Conservation (phyloP, 1,140 invertebrate species). For the Leptopilina boulardi region DNA sequence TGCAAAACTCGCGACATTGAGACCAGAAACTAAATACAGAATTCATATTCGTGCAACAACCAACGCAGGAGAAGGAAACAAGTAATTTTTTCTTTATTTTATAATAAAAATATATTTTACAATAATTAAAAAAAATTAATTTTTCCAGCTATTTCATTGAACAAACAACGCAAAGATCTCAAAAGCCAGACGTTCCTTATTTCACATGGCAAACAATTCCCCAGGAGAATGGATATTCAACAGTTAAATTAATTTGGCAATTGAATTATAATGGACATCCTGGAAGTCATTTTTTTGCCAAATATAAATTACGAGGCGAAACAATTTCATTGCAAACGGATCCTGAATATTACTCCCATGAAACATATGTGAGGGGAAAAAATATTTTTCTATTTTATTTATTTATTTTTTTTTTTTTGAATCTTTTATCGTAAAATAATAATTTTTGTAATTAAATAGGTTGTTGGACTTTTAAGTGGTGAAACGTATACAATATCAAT, state of each 20-base stretch:
- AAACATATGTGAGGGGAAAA: conserved; percentile 81
- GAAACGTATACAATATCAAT: conserved; percentile 92
- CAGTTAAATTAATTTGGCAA: conserved; percentile 88
- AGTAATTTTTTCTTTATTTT: conserved; percentile 72
- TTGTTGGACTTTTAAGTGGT: conserved; percentile 89
- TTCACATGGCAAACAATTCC: conserved; percentile 84
- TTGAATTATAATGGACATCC: conserved; percentile 85
- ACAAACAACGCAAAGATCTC: conserved; percentile 81
- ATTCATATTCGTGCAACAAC: conserved; percentile 91
- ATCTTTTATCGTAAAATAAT: too few species aligned
- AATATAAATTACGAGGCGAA: conserved; percentile 87
- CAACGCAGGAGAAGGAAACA: conserved; percentile 87
- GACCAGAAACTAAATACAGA: conserved; percentile 92
- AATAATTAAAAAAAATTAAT: too few species aligned
- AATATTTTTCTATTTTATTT: conserved; percentile 81
- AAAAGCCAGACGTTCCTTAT: conserved; percentile 84
- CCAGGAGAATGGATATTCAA: conserved; percentile 84
- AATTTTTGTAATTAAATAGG: conserved; percentile 62
- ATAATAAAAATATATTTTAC: conserved; percentile 25
- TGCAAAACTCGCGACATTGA: conserved; percentile 90
- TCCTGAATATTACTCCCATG: conserved; percentile 85
- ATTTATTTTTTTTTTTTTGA: conserved; percentile 87
- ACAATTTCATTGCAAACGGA: conserved; percentile 79
- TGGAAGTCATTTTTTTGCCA: conserved; percentile 90
- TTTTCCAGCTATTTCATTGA: conserved; percentile 86